Conservation (phyloP, 2,113 vertebrate genomes). For the Ceyx melanurus region DNA sequence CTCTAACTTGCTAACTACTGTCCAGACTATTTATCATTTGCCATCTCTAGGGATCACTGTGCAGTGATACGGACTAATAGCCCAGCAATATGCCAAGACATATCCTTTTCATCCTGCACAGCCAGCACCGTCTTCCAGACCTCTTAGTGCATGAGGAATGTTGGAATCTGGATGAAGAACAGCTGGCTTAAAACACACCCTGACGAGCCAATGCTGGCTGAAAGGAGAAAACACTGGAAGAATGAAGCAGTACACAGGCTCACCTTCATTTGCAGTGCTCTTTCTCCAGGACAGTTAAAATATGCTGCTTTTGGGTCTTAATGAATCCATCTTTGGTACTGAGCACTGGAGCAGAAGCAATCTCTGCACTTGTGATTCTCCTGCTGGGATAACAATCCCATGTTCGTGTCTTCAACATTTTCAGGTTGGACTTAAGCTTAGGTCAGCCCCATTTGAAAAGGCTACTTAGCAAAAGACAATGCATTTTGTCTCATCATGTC, state of each 20-base stretch:
- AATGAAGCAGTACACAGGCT: neutral
- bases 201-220: slow-evolving; percentile 2
- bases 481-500: neutral
- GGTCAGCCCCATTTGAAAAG: neutral
- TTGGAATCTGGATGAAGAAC: slow-evolving; percentile 55
- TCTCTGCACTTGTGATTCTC: neutral
- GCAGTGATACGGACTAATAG: neutral
- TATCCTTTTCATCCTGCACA: slow-evolving; percentile 30
- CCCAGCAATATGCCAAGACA: slow-evolving; percentile 35
- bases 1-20: neutral
- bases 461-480: neutral
- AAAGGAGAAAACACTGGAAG: slow-evolving; percentile 11
- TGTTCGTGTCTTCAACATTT: neutral
- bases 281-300: neutral
- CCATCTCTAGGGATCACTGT: neutral
- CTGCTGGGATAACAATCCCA: neutral
- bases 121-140: slow-evolving; percentile 52
- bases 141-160: slow-evolving; percentile 27
- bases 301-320: neutral
- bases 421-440: neutral
- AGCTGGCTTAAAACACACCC: slow-evolving; percentile 36
- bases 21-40: slow-evolving; percentile 23
- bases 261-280: neutral
- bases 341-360: neutral
- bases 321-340: neutral